Evolutionary conservation across 2,888 invertebrate species (phyloP).

Genomic region (Mesoligia furuncula): DNA sequence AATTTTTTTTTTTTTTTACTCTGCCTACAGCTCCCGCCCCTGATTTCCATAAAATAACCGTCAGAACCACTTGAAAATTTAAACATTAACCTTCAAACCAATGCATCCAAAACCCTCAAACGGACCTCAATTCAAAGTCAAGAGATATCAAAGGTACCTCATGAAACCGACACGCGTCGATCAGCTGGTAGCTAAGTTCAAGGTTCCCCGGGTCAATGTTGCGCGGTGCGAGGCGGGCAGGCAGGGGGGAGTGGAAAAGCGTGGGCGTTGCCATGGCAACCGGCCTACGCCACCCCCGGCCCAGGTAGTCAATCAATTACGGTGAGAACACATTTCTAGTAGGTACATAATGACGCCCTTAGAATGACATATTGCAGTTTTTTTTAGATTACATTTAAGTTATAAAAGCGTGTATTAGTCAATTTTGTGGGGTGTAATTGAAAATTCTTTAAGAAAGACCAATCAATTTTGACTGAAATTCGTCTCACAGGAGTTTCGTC

Average conservation of each 20-base stretch:
- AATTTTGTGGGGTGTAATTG: not conserved
- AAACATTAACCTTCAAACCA: not conserved
- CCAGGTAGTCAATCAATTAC: constrained; percentile 88
- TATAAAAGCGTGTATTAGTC: not conserved
- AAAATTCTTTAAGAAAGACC: not conserved
- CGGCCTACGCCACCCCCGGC: constrained; percentile 84
- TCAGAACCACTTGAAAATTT: constrained; percentile 15
- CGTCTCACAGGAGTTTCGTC: too few relatives aligned
- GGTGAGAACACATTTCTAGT: constrained; percentile 76
- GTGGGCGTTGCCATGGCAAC: constrained; percentile 87
- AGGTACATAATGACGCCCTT: constrained; percentile 49
- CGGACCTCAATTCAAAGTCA: constrained; percentile 19
- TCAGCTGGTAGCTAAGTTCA: constrained; percentile 85
- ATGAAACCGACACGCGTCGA: constrained; percentile 73
- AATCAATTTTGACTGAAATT: not conserved
- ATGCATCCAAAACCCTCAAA: constrained; percentile 14
- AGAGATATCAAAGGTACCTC: constrained; percentile 46
- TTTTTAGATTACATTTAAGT: not conserved
- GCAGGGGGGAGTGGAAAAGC: constrained; percentile 65
- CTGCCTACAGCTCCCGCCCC: not conserved
- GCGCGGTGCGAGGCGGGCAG: constrained; percentile 58
- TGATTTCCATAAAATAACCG: not conserved
- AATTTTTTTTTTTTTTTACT: not conserved
- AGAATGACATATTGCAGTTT: constrained; percentile 53
- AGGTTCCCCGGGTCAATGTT: constrained; percentile 88